These are phyloP conservation scores for Brachypodius melanocephalos DNA, from an alignment of 2,113 vertebrate species.

Conservation along the genomic window DNA sequence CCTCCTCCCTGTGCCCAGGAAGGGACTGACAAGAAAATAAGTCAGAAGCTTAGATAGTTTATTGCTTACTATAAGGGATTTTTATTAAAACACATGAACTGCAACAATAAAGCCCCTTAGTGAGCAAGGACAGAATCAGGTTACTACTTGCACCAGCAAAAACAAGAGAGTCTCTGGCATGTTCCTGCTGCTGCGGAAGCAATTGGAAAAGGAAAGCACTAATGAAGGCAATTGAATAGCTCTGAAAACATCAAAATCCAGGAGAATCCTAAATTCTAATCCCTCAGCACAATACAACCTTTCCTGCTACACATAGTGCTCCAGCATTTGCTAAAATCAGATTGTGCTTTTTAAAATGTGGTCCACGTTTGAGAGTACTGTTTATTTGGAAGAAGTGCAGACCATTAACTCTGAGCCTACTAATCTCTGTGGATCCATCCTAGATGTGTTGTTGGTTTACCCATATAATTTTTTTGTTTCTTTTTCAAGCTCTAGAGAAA, in stretches of 20 bases:
- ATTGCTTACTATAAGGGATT: not conserved
- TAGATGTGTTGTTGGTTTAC: not conserved
- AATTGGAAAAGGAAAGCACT: not conserved
- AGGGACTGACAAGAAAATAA: not conserved
- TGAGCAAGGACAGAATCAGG: not conserved
- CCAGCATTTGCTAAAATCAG: not conserved
- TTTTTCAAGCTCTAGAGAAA: not conserved
- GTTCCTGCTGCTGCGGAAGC: not conserved
- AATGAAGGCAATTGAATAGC: not conserved
- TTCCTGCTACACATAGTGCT: not conserved
- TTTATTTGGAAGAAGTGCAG: not conserved
- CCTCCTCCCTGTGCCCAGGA: not conserved
- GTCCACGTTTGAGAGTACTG: not conserved
- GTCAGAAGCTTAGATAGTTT: not conserved
- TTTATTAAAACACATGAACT: constrained; percentile 6
- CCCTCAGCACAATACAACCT: not conserved
- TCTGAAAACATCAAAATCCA: constrained; percentile 3
- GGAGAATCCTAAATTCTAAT: not conserved
- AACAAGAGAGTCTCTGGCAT: not conserved
- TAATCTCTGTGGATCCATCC: not conserved
- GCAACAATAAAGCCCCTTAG: not conserved
- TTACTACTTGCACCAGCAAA: not conserved
- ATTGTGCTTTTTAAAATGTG: not conserved
- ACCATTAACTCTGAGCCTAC: not conserved
- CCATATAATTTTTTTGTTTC: not conserved